These are phyloP conservation scores for Chinchilla lanigera DNA, from an alignment of 2,113 vertebrate species.

Conservation along the genomic window DNA sequence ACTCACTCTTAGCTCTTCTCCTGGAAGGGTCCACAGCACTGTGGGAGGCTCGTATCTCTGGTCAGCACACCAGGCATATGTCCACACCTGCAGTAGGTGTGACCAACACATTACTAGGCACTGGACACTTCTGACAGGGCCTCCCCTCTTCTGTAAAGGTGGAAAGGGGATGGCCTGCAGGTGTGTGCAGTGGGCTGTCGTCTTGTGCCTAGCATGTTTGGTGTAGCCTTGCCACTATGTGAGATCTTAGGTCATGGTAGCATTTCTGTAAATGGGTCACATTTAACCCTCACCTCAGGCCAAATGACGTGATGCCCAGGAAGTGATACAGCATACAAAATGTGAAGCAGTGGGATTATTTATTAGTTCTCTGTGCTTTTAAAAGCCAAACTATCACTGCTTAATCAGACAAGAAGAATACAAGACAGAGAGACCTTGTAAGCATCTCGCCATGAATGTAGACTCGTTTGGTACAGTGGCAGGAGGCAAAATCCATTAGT, in stretches of 20 bases:
- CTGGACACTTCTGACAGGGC: neutral
- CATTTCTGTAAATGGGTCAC: neutral
- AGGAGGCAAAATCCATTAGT: accelerated
- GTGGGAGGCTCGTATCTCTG: neutral
- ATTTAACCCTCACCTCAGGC: neutral
- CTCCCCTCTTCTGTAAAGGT: neutral
- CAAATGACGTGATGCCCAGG: accelerated
- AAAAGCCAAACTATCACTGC: too few relatives aligned
- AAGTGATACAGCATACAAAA: neutral
- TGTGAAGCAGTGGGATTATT: accelerated
- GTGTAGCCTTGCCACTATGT: accelerated
- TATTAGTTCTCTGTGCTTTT: neutral
- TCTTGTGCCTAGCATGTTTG: neutral
- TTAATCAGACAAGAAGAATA: neutral
- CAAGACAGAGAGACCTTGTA: too few relatives aligned
- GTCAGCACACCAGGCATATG: too few relatives aligned
- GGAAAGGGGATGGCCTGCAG: accelerated
- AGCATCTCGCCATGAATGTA: accelerated
- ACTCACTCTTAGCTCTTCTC: accelerated
- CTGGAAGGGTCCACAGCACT: neutral
- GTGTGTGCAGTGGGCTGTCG: accelerated
- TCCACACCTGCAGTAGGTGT: too few relatives aligned
- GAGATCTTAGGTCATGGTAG: neutral
- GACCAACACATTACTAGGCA: neutral
- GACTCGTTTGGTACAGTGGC: accelerated